Evolutionary conservation across 2,888 invertebrate genomes (phyloP).

Genomic region (Lycia hirtaria): DNA sequence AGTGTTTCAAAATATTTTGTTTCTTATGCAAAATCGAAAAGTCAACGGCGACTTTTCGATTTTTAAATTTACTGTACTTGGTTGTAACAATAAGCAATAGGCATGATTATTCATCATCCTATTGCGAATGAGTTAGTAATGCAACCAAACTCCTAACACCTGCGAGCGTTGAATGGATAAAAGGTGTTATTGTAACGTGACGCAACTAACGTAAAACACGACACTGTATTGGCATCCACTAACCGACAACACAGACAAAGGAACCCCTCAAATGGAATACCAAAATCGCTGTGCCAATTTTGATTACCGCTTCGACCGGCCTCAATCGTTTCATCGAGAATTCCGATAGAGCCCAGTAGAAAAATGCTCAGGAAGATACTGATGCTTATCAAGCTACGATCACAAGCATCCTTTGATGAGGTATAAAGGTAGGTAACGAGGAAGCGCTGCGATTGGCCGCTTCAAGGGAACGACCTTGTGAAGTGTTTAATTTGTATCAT

Average conservation of each 20-base stretch:
- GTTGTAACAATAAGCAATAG: constrained; percentile 32
- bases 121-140: constrained; percentile 29
- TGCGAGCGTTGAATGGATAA: constrained; percentile 29
- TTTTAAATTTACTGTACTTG: too few relatives aligned
- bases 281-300: constrained; percentile 37
- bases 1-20: too few relatives aligned
- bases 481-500: constrained; percentile 27
- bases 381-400: constrained; percentile 31
- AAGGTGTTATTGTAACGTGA: constrained; percentile 16
- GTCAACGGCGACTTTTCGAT: too few relatives aligned
- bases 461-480: constrained; percentile 29
- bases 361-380: constrained; percentile 34
- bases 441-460: constrained; percentile 18
- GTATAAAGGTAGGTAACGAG: constrained; percentile 29
- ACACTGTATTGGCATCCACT: constrained; percentile 15
- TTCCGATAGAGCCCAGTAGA: constrained; percentile 37
- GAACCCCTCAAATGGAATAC: constrained; percentile 26
- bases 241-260: constrained; percentile 23
- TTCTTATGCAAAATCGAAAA: too few relatives aligned
- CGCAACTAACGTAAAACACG: constrained; percentile 22
- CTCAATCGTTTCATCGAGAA: constrained; percentile 29
- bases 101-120: constrained; percentile 24
- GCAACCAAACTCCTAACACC: constrained; percentile 29
- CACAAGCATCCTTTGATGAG: constrained; percentile 23
- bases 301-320: constrained; percentile 33